A percentile compares a stretch with the other conserved stretches of the same genome.
phyloP scores from a whole-genome alignment of 2,113 vertebrate species.

The Channa argus region DNA sequence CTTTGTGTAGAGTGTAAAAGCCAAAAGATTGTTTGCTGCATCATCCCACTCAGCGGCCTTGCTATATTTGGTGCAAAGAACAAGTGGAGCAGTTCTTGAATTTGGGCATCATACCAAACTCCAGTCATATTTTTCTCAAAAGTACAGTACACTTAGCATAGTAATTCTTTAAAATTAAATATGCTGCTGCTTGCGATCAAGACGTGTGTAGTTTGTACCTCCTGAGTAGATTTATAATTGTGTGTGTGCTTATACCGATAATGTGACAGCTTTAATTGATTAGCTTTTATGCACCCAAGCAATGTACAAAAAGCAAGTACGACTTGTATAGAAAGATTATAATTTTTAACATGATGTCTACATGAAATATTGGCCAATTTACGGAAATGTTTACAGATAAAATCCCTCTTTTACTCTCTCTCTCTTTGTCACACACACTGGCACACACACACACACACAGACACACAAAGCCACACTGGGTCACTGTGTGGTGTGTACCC shows the following conservation, averaged over 20 bases:
- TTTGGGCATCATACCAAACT: neutral
- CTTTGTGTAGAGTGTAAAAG: neutral
- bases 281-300: too few species aligned
- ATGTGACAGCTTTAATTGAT: neutral
- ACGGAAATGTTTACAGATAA: neutral
- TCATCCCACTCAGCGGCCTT: neutral
- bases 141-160: neutral
- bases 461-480: constrained; percentile 24
- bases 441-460: neutral
- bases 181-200: neutral
- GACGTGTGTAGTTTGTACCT: neutral
- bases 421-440: neutral
- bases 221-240: neutral
- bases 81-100: neutral
- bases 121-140: neutral
- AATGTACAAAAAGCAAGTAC: too few species aligned
- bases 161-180: neutral
- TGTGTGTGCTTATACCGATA: neutral
- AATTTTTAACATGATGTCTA: too few species aligned
- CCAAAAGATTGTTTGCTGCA: neutral
- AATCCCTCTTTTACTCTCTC: neutral
- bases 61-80: neutral
- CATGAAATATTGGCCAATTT: neutral
- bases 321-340: too few species aligned
- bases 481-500: constrained; percentile 17